These are phyloP conservation scores for Aleiodes alternator DNA, from an alignment of 2,888 invertebrate species.

Conservation along the genomic window DNA sequence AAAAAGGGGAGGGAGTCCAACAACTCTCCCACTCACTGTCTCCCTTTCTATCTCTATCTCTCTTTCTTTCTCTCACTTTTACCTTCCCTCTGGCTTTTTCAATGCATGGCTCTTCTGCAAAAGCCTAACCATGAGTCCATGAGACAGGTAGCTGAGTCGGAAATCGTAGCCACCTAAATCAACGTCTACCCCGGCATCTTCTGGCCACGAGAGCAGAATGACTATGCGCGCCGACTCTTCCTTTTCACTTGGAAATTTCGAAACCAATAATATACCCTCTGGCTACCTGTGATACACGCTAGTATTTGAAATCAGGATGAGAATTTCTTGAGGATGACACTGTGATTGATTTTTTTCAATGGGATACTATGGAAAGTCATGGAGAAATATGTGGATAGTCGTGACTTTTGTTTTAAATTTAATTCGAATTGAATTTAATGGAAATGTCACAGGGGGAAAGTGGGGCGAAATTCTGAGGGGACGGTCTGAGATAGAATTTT, in stretches of 20 bases:
- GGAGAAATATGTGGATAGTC: no score
- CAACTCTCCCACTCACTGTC: constrained; percentile 45
- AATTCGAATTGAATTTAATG: no score
- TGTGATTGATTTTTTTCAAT: no score
- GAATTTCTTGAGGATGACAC: no score
- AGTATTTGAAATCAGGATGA: no score
- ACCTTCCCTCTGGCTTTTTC: constrained; percentile 32
- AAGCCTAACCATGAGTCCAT: constrained; percentile 43
- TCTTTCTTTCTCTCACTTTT: constrained; percentile 32
- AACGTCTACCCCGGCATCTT: constrained; percentile 60
- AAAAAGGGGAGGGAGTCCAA: constrained; percentile 28
- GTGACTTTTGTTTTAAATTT: no score
- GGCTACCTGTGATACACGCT: neutral
- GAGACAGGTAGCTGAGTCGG: constrained; percentile 67
- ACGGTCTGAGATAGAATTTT: no score
- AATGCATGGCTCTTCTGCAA: constrained; percentile 13
- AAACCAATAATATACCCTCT: neutral
- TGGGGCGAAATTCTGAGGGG: no score
- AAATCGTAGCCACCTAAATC: constrained; percentile 69
- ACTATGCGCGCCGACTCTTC: constrained; percentile 40
- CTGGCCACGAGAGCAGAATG: constrained; percentile 52
- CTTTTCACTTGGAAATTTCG: constrained; percentile 15
- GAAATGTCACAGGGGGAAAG: no score
- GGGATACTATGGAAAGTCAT: no score
- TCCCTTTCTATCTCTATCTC: no score